Evolutionary conservation across 2,113 vertebrate species (phyloP).

Genomic region (Sorex fumeus): DNA sequence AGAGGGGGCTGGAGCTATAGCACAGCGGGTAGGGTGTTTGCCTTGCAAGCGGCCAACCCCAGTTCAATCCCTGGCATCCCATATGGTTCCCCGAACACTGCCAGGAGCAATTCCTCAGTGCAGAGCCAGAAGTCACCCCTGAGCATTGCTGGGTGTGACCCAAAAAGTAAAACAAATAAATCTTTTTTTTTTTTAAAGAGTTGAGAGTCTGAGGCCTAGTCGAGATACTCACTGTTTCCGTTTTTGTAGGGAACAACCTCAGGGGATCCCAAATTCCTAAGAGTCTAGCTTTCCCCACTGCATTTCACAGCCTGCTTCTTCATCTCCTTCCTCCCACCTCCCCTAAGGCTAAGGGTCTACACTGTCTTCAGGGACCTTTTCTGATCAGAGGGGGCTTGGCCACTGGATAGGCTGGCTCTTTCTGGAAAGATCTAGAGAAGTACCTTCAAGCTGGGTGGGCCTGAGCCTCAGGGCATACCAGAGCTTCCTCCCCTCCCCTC

Average conservation of each 20-base stretch:
- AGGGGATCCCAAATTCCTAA: neutral
- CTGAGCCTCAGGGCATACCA: neutral
- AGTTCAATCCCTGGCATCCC: too few relatives aligned
- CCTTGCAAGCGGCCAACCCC: too few relatives aligned
- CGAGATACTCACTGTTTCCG: neutral
- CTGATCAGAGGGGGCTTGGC: neutral
- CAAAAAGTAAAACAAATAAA: too few relatives aligned
- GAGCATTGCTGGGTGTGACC: too few relatives aligned
- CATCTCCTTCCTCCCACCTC: neutral
- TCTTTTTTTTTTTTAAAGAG: too few relatives aligned
- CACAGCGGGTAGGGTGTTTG: too few relatives aligned
- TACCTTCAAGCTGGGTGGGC: neutral
- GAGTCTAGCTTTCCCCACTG: neutral
- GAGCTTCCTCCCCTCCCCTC: neutral
- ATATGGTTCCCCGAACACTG: too few relatives aligned
- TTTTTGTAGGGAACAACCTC: neutral
- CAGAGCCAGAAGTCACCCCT: too few relatives aligned
- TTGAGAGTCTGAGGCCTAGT: too few relatives aligned
- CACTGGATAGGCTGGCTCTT: neutral
- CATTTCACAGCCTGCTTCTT: neutral
- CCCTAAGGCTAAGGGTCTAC: neutral
- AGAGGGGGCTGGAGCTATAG: too few relatives aligned
- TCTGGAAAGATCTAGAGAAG: conserved; percentile 49
- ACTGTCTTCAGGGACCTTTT: neutral
- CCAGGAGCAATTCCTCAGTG: too few relatives aligned